Base-by-base conservation (phyloP, 2,888 invertebrate species). In the Dryococelus australis region DNA sequence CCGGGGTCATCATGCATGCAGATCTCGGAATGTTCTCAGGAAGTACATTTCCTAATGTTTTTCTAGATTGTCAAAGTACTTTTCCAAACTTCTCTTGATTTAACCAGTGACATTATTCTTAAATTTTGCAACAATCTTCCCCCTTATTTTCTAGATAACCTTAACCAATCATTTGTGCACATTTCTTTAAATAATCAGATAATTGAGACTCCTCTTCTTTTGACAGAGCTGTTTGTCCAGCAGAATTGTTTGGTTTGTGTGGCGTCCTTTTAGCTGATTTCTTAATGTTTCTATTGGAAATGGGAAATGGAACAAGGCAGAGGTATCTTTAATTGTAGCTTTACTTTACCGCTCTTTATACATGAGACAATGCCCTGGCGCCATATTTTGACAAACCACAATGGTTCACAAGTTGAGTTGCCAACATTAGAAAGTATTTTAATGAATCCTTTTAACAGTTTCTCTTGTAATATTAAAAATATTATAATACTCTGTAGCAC, bases 1-100 rank as follows among this genome's bases (percentile, higher is more conserved):
- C 47, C 47, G 16, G 12, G 47, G 26, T 80, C 80, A 80, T 80
- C 80, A 0, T 80, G 80, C 80, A 80, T 80, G 80, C 80, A 80
- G 8, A 26, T 80, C 28, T 80, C 80, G n/a, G 80, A n/a, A 80
- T 80, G 28, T 80, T 80, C n/a, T 3, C 80, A 0, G 80, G 27
- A 80, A 13, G 24, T 80, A 24, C 80, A 80, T n/a, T 28, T 80
- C n/a, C 27, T 27, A 80, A 28, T 27, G 80, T 80, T 80, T 80
- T 35, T 35, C 4, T 35, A 3, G 1, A 3, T 35, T 35, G 1
- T 35, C 28, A n/a, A 24, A 80, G 80, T 80, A 80, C 27, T 80
- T 80, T 26, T 80, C n/a, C 28, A 80, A 80, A 80, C 28, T 27
- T 80, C 80, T 16, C 28, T 80, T 27, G 80, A 9, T 27, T n/a